Base-by-base conservation (phyloP, 2,888 invertebrate species). In the Parascotia fuliginaria region DNA sequence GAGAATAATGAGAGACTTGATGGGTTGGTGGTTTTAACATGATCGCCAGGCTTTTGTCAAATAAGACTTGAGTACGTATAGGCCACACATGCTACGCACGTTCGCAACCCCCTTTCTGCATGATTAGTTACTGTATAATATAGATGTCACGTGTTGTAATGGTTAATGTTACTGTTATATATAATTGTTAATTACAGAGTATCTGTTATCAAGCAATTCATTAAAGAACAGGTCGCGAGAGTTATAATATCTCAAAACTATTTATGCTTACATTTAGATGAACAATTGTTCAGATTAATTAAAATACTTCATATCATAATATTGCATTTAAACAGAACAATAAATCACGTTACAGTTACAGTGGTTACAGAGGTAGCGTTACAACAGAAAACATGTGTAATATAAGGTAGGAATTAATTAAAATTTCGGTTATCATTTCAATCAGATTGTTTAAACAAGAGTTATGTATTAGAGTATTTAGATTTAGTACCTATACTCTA, bases 31-130 rank as follows among this genome's bases (percentile, higher is more conserved):
- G 42, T 49, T 55, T 42, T 49, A 41, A 47, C 47, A 51, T 62
- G 65, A 59, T 78, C 71, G 77, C 76, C 75, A 65, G 75, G 79
- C 77, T 77, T 81, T 80, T 82, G 81, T 81, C 79, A 72, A 70
- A 74, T 75, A 67, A 77, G 76, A 75, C 70, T 69, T 72, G 75
- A 71, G 75, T 77, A 75, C 77, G 79, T 77, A 75, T 73, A 79
- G 75, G 80, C 73, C 75, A 81, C 77, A 82, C 76, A 80, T 75
- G 81, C 78, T 81, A 81, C 81, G 88, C 87, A 87, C 91, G 91
- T 91, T 91, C 91, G 92, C 92, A 90, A 89, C 91, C 91, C 89
- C 85, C 83, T 82, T 85, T 90, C 89, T 89, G 91, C 91, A 91
- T 91, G 91, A 83, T 85, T 87, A 87, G 87, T 82, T 79, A 80